Percentiles rank a stretch among this genome's conserved stretches.
phyloP scores from a whole-genome alignment of 1,140 invertebrate genomes.

The Centruroides vittatus region DNA sequence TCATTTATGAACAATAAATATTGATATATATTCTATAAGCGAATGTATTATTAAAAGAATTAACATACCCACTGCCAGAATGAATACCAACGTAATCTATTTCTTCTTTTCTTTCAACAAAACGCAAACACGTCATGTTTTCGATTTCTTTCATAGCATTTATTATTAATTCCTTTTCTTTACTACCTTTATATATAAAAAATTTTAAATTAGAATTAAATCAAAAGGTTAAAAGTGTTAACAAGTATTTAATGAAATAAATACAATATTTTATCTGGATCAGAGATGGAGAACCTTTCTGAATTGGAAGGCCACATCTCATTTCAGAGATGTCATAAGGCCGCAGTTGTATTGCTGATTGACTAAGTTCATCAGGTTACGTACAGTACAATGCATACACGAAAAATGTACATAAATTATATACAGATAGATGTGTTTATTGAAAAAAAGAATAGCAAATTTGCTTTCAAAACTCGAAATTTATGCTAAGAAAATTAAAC shows the following conservation, averaged over 20 bases:
- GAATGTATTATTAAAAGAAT: no score
- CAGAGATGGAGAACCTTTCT: neutral
- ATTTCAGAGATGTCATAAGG: neutral
- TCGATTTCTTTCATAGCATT: constrained; percentile 7
- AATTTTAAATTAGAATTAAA: neutral
- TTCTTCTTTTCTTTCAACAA: constrained; percentile 7
- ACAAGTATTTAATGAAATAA: neutral
- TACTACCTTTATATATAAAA: neutral
- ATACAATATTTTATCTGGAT: no score
- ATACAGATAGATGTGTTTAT: no score
- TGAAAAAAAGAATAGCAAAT: neutral
- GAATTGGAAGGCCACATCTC: no score
- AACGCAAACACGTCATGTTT: constrained; percentile 9
- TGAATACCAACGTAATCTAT: constrained; percentile 6
- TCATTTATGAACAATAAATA: no score
- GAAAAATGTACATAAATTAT: no score
- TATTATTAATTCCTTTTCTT: neutral
- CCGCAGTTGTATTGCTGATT: neutral
- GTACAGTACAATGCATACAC: no score
- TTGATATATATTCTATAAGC: no score
- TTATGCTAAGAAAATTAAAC: neutral
- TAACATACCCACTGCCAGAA: constrained; percentile 3
- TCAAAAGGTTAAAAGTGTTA: neutral
- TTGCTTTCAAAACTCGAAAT: neutral
- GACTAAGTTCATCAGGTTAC: neutral